phyloP scores from a whole-genome alignment of 2,888 invertebrate genomes.

The Fabriciana adippe region DNA sequence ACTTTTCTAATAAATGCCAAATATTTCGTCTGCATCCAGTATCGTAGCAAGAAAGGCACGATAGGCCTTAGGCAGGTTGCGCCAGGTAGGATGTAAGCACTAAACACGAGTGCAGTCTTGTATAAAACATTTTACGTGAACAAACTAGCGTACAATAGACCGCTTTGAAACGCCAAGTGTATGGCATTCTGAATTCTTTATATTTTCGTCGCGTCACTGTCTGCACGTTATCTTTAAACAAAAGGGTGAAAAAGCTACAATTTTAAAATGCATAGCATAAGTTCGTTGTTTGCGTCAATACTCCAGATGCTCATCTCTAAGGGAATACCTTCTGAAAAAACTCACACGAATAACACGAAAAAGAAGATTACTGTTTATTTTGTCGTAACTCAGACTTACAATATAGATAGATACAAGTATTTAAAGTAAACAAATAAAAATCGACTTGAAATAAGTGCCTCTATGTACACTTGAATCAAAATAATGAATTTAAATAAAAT shows the following conservation, averaged over 20 bases:
- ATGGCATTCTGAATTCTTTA: slow-evolving; percentile 40
- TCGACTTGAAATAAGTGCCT: too few species aligned
- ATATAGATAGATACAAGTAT: background rate
- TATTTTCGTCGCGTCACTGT: slow-evolving; percentile 28
- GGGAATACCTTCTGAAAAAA: background rate
- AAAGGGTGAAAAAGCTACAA: slow-evolving; percentile 22
- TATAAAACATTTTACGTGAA: slow-evolving; percentile 38
- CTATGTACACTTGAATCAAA: too few species aligned
- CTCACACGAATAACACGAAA: background rate
- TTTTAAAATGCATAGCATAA: slow-evolving; percentile 23
- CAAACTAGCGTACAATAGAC: slow-evolving; percentile 37
- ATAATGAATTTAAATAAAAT: too few species aligned
- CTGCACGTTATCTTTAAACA: slow-evolving; percentile 30
- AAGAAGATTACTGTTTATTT: slow-evolving; percentile 12
- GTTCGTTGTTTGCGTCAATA: slow-evolving; percentile 16
- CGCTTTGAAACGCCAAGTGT: slow-evolving; percentile 38
- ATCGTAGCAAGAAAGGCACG: background rate
- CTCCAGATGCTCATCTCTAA: slow-evolving; percentile 6
- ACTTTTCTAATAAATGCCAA: too few species aligned
- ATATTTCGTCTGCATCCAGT: background rate
- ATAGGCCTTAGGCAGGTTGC: slow-evolving; percentile 38
- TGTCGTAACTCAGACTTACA: background rate
- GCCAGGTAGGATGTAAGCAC: slow-evolving; percentile 34
- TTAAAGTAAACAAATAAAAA: background rate
- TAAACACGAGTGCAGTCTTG: slow-evolving; percentile 34